phyloP scores from a whole-genome alignment of 2,888 invertebrate species.

The Leistus spinibarbis region DNA sequence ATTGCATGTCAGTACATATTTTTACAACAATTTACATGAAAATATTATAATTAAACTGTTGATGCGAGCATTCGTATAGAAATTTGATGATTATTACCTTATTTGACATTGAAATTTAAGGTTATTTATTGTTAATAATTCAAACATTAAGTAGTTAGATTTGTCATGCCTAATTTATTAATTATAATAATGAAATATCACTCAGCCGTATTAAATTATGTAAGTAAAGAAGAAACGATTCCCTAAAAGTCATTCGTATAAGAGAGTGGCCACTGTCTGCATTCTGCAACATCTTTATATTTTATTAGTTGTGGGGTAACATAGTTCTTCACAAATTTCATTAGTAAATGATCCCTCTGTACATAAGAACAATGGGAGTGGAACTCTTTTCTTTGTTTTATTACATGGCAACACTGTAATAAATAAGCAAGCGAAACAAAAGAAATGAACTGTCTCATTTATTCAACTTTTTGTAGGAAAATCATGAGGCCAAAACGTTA shows the following conservation, averaged over 20 bases:
- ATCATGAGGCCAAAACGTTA: conserved; percentile 27
- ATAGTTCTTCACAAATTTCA: not conserved
- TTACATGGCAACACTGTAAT: not conserved
- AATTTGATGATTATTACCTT: no score
- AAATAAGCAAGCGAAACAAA: conserved; percentile 2
- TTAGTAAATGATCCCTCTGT: not conserved
- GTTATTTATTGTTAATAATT: no score
- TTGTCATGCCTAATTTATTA: no score
- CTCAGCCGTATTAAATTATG: not conserved
- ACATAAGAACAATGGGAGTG: not conserved
- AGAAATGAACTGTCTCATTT: conserved; percentile 4
- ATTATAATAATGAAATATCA: no score
- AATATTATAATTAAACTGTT: no score
- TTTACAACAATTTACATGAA: no score
- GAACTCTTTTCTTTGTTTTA: not conserved
- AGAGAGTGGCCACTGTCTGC: no score
- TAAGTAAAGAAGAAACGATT: not conserved
- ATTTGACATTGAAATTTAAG: no score
- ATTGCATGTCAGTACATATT: no score
- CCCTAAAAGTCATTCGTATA: no score
- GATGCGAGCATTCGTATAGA: no score
- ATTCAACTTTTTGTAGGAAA: conserved; percentile 10
- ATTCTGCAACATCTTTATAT: not conserved
- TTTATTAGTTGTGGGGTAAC: not conserved
- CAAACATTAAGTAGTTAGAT: no score